Percentiles rank a stretch among this genome's conserved stretches.
phyloP scores from a whole-genome alignment of 2,888 invertebrate genomes.

The Eupithecia centaureata region DNA sequence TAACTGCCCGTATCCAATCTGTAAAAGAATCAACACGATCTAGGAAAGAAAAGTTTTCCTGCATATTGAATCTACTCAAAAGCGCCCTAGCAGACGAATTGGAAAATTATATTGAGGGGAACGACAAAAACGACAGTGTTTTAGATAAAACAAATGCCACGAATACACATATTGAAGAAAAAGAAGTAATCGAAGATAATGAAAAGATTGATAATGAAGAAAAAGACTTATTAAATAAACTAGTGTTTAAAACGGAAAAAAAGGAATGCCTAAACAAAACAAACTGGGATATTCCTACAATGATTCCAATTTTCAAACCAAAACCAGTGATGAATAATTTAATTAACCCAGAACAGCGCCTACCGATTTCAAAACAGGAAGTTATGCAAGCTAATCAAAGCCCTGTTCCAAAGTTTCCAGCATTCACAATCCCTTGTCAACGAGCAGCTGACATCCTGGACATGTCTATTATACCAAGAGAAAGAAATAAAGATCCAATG shows the following conservation, averaged over 20 bases:
- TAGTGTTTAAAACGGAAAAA: constrained; percentile 38
- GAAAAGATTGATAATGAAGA: constrained; percentile 30
- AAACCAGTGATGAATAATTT: constrained; percentile 19
- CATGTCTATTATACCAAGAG: constrained; percentile 46
- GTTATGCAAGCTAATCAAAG: constrained; percentile 1
- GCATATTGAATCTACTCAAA: constrained; percentile 47
- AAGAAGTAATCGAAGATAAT: not conserved
- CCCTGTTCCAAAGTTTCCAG: constrained; percentile 27
- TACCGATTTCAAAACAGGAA: not conserved
- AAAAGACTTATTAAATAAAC: constrained; percentile 26
- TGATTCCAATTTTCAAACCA: constrained; percentile 41
- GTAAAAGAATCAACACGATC: constrained; percentile 39
- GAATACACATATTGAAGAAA: not conserved
- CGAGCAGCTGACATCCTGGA: constrained; percentile 56
- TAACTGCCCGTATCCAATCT: constrained; percentile 37
- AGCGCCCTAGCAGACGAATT: constrained; percentile 45
- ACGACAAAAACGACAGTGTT: not conserved
- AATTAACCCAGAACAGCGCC: constrained; percentile 6
- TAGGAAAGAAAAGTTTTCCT: constrained; percentile 47
- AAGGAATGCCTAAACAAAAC: constrained; percentile 25
- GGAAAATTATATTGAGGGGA: constrained; percentile 11
- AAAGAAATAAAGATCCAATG: constrained; percentile 7
- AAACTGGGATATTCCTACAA: constrained; percentile 30
- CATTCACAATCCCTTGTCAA: constrained; percentile 58
- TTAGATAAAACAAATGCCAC: not conserved